Evolutionary conservation across 1,140 invertebrate genomes (phyloP).

Genomic region (Phocides pigmalion): DNA sequence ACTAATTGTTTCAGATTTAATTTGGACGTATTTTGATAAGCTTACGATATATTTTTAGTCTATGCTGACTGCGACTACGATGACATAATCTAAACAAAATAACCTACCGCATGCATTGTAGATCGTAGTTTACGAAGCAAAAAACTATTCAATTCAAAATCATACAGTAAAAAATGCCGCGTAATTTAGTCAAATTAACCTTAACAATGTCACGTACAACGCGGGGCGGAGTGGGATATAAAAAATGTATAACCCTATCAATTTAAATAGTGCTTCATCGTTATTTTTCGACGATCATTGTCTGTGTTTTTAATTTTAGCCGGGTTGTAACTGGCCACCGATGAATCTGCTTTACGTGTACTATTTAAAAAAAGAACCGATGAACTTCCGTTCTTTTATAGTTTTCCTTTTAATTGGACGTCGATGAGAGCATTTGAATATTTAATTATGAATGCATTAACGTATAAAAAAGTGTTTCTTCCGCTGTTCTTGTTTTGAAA

Average conservation of each 20-base stretch:
- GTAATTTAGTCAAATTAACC: constrained; percentile 70
- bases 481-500: constrained; percentile 5
- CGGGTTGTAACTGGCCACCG: constrained; percentile 44
- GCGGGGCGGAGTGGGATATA: constrained; percentile 41
- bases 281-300: constrained; percentile 9
- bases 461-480: background rate
- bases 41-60: constrained; percentile 9
- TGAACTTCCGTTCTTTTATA: constrained; percentile 60
- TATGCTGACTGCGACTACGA: background rate
- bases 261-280: constrained; percentile 35
- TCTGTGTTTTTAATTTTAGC: constrained; percentile 43
- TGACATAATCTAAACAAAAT: constrained; percentile 25
- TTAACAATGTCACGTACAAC: constrained; percentile 65
- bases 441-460: constrained; percentile 21
- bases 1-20: constrained; percentile 51
- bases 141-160: constrained; percentile 44
- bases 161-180: constrained; percentile 53
- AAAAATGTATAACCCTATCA: constrained; percentile 50
- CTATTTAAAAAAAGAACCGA: constrained; percentile 50
- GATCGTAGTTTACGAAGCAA: constrained; percentile 50
- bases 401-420: constrained; percentile 48
- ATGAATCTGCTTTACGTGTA: constrained; percentile 53
- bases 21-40: constrained; percentile 31
- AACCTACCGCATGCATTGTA: constrained; percentile 70
- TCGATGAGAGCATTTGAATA: constrained; percentile 53